Percentiles rank a stretch among this genome's conserved stretches.
Conservation (phyloP, 2,113 vertebrate species). For the Marmota monax region DNA sequence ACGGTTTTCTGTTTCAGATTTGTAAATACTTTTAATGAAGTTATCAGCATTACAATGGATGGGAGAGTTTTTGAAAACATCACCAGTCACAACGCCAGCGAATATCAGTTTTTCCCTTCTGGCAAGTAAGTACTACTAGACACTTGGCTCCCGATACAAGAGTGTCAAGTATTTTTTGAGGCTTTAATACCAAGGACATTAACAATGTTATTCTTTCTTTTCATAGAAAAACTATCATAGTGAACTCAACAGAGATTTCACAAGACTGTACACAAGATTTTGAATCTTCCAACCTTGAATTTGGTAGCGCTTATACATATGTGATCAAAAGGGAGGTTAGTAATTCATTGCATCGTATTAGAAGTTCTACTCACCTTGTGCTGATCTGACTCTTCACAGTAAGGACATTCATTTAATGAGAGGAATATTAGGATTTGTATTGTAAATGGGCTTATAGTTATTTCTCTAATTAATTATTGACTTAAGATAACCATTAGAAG, state of each 20-base stretch:
- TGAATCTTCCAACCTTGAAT: conserved; percentile 84
- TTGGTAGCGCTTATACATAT: conserved; percentile 92
- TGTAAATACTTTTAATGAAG: conserved; percentile 85
- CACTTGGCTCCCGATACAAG: not conserved
- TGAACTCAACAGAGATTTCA: not conserved
- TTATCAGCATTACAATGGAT: conserved; percentile 82
- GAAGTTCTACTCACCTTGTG: not conserved
- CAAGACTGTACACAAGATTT: not conserved
- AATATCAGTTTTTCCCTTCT: conserved; percentile 84
- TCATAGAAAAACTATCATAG: not conserved
- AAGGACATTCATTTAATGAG: not conserved
- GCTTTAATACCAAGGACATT: not conserved
- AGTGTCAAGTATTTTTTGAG: not conserved
- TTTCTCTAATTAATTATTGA: not conserved
- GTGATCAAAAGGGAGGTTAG: conserved; percentile 85
- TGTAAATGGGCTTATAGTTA: conserved; percentile 7
- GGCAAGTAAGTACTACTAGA: conserved; percentile 88
- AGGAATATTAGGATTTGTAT: not conserved
- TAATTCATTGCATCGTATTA: not conserved
- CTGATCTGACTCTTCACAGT: not conserved
- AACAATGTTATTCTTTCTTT: conserved; percentile 59
- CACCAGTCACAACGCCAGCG: conserved; percentile 70
- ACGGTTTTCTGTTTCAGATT: conserved; percentile 89
- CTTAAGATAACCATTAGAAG: not conserved
- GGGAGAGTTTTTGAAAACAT: conserved; percentile 54